Evolutionary conservation across 1,140 invertebrate genomes (phyloP), one percentile per base, ranked within the genome.

Genomic region (Parasteatoda tepidariorum): DNA sequence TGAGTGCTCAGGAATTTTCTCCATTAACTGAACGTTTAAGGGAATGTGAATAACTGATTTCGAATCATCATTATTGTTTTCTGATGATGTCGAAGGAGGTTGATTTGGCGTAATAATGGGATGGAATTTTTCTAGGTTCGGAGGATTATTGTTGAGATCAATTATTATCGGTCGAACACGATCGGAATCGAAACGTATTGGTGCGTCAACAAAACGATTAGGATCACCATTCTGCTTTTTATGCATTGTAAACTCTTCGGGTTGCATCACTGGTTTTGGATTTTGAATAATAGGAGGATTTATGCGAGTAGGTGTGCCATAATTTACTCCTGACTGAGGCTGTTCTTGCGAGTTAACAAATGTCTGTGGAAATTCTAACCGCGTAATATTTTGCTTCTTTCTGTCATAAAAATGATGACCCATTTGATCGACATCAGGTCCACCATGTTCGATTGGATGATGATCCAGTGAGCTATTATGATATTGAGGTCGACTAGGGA

Each of bases 71-170:
- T 33, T 33, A 5, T 13, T n/a, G 7, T 48, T 68, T 9, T 24
- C 9, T 9, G n/a, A 4, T 7, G 68, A 48, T 11, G 26, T 31
- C 18, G 15, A 41, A 68, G 18, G 15, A 24, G 34, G 34, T 22
- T 68, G 22, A 7, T 68, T 48, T 24, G 54, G 5, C 2, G 48
- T 9, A 18, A 41, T n/a, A 18, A 55, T 26, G 0, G 78, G 78
- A 0, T 38, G 54, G 22, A 81, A 81, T 33, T 31, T 81, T 70
- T 81, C 78, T 2, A 68, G 24, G n/a, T n/a, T n/a, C 13, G 38
- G 28, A 31, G 75, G 75, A 2, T 62, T 34, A 31, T 31, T 79
- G 11, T 30, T 59, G 38, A 54, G 6, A 30, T 59, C 57, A 59
- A 22, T 59, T 22, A 59, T 59, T 74, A 59, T 38, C n/a, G 78